Base-by-base conservation (phyloP, 2,113 vertebrate species). In the Pterocles gutturalis region DNA sequence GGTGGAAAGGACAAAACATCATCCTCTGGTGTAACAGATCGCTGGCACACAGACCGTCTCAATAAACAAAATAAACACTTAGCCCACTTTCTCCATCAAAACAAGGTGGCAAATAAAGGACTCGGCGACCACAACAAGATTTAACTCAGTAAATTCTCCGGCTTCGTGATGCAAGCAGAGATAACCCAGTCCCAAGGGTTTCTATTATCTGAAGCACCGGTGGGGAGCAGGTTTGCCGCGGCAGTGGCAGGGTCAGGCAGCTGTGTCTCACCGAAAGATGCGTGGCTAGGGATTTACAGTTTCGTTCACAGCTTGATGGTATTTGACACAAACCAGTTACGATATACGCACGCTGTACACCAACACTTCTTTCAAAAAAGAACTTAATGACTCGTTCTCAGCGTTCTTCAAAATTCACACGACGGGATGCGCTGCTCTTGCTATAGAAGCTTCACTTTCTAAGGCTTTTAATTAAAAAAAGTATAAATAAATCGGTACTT, bases 61-160 rank as follows among this genome's bases (percentile, higher is more conserved):
- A 53, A 46, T 4, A 18, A 51, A 38, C 49, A 20, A 61, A 48
- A 18, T 2, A 36, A 53, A 45, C 46, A 46, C 76, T 61, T 17
- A 7, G 34, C 43, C 26, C 31, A 16, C 11, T 13, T 31, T 17
- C 66, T 36, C 25, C 76, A 33, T 38, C 21, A 3, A 36, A 58
- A 31, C 0, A 4, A 54, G n/a, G 57, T 3, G 38, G 57, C 41
- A 41, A 73, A 67, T 66, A 78, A 87, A 83, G 69, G 69, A 7
- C 24, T 11, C 1, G 0, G 54, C 17, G 8, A 14, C 48, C 43
- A 10, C n/a, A 25, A 14, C 0, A 1, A 53, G 36, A 48, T 29
- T 28, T 17, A 57, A 22, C 61, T 24, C 15, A 1, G n/a, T 18
- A 11, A 31, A 26, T n/a, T 19, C 48, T 5, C 54, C 2, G 18